Conservation (phyloP, 2,113 vertebrate genomes). For the Macrotis lagotis region DNA sequence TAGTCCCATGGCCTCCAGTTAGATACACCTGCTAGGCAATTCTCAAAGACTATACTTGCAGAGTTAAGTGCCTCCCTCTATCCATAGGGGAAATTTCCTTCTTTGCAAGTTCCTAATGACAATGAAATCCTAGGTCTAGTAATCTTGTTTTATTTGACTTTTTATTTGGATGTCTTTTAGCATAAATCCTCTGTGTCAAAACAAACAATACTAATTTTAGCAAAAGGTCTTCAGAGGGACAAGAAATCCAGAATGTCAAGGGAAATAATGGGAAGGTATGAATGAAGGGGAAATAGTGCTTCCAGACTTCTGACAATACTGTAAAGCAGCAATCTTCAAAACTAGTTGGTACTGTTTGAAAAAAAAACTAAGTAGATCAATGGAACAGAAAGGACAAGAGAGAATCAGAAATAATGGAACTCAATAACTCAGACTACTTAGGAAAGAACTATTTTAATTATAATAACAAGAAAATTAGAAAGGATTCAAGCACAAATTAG, state of each 20-base stretch:
- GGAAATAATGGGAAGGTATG: not conserved
- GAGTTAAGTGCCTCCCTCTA: not conserved
- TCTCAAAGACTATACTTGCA: not conserved
- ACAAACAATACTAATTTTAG: not conserved
- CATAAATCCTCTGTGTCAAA: not conserved
- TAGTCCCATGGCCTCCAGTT: no score
- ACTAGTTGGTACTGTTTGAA: not conserved
- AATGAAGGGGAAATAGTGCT: not conserved
- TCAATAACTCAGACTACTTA: not conserved
- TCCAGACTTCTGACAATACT: not conserved
- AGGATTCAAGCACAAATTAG: not conserved
- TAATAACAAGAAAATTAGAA: not conserved
- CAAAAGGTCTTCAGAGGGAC: not conserved
- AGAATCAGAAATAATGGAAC: not conserved
- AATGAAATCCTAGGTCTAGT: not conserved
- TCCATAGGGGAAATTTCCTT: not conserved
- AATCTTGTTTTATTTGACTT: not conserved
- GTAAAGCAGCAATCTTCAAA: not conserved
- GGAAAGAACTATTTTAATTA: not conserved
- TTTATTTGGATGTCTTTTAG: not conserved
- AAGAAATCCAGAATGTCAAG: not conserved
- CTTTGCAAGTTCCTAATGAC: not conserved
- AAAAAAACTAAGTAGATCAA: not conserved
- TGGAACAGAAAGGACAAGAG: not conserved
- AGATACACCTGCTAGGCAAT: no score